A percentile compares a stretch with the other conserved stretches of the same genome.
phyloP scores from a whole-genome alignment of 2,888 invertebrate genomes.

The Cremastobaeus sp. region DNA sequence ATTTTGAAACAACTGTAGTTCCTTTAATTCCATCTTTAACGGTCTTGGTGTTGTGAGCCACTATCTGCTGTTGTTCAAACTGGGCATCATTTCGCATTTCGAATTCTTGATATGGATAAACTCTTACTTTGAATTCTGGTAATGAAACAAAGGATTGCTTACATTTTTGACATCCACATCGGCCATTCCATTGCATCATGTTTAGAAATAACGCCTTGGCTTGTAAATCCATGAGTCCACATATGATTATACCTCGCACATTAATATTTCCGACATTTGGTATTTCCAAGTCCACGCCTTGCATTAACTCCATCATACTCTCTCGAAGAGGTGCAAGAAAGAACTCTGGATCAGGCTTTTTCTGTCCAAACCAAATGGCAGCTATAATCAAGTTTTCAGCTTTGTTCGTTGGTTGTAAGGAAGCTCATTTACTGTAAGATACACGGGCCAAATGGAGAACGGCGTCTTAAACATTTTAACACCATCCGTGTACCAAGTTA shows the following conservation, averaged over 20 bases:
- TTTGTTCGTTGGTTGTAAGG: conserved; percentile 3
- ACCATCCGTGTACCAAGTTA: conserved; percentile 9
- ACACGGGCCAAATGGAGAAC: conserved; percentile 11
- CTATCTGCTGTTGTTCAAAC: neutral
- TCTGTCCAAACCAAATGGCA: neutral
- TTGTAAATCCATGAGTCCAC: conserved; percentile 36
- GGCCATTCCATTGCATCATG: conserved; percentile 48
- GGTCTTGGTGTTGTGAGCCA: neutral
- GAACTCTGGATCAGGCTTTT: neutral
- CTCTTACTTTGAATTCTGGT: neutral
- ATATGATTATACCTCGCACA: conserved; percentile 8
- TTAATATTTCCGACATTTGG: neutral
- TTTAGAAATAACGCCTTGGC: conserved; percentile 48
- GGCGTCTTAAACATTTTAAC: conserved; percentile 10
- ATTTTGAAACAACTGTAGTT: neutral
- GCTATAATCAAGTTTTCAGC: neutral
- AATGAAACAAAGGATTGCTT: neutral
- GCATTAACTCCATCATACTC: neutral
- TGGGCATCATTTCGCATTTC: neutral
- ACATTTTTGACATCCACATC: conserved; percentile 7
- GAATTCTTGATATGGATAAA: neutral
- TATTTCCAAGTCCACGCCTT: neutral
- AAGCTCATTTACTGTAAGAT: conserved; percentile 3
- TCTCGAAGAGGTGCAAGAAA: neutral
- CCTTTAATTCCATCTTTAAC: neutral